These are phyloP conservation scores for Nyctibius bracteatus DNA, from an alignment of 2,113 vertebrate genomes.

Conservation along the genomic window DNA sequence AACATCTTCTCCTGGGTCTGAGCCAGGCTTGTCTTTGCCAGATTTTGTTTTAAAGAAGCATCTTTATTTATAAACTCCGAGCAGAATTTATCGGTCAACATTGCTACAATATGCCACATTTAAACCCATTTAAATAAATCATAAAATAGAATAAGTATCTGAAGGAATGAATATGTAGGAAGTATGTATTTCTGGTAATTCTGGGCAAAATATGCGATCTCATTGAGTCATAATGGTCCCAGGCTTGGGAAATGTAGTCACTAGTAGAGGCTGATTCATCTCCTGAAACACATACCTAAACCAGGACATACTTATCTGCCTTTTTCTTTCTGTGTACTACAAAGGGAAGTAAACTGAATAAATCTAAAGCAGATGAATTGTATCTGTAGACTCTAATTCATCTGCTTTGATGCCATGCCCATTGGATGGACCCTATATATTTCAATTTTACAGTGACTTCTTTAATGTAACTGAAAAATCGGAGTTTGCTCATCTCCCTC, in stretches of 20 bases:
- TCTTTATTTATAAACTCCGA: background rate
- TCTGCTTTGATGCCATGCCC: background rate
- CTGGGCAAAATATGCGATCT: background rate
- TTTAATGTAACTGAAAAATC: background rate
- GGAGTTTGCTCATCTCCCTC: background rate
- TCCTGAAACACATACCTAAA: background rate
- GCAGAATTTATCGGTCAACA: background rate
- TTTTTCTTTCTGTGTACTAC: background rate
- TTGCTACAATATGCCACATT: background rate
- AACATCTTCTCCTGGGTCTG: background rate
- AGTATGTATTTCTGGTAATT: background rate
- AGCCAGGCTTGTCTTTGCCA: background rate
- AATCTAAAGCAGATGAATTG: background rate
- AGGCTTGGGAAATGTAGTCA: background rate
- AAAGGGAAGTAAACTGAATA: background rate
- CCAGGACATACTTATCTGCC: background rate
- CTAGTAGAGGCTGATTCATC: background rate
- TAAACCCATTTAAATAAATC: background rate
- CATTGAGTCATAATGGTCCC: background rate
- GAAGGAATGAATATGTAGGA: background rate
- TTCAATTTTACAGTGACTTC: background rate
- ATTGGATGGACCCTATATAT: background rate
- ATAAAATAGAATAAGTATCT: background rate
- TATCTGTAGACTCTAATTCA: background rate
- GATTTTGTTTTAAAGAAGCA: background rate